Evolutionary conservation across 2,113 vertebrate species (phyloP), one percentile per base, ranked within the genome.

Genomic region (Prolemur simus): DNA sequence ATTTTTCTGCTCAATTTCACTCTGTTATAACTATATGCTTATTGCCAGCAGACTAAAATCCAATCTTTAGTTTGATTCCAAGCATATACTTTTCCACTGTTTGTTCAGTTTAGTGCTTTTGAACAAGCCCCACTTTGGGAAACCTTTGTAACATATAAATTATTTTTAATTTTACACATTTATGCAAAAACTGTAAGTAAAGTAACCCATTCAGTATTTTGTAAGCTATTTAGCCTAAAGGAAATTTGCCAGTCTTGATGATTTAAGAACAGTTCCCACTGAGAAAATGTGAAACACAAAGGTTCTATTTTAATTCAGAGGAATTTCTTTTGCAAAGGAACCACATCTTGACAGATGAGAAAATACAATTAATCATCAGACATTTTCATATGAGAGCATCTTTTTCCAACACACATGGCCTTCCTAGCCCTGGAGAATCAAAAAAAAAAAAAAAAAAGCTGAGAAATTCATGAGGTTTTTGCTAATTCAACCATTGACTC

Each of bases 141-240:
- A 93, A 45, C 8, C 29, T 93, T 96, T 84, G 68, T 95, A 87
- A 96, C 45, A 73, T 89, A 52, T 8, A 90, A 69, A 87, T 58
- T 96, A 54, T 74, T 93, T 68, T 64, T 54, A 94, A 92, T 94
- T 87, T 96, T 96, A 96, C 17, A 95, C 29, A 96, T 76, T 95
- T 89, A 76, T 84, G 64, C 60, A 80, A 95, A 95, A 92, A 76
- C 14, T 83, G 5, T 95, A 94, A 98, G 68, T 85, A 87, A 93
- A 87, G 63, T 9, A 89, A 92, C 15, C 9, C 29, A 92, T 97
- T 95, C 34, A 73, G 49, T 82, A 71, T 37, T 83, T 78, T 80
- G 3, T 25, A 37, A 69, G 56, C 74, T 93, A 74, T 86, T 93
- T 85, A 85, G n/a, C 54, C 32, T 95, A 63, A 87, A 82, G 52